Conservation (phyloP, 2,113 vertebrate species). For the Prietella phreatophila region DNA sequence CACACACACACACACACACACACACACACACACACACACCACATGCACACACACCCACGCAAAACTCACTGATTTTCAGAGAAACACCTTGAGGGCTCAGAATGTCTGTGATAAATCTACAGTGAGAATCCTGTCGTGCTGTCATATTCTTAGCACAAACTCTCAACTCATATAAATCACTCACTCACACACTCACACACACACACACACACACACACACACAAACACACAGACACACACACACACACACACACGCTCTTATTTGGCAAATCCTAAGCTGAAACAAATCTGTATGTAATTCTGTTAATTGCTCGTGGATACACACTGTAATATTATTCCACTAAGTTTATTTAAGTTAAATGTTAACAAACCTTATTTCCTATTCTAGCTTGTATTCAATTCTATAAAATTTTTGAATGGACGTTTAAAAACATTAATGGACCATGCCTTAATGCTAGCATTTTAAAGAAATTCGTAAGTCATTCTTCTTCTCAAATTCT, state of each 20-base stretch:
- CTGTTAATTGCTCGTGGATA: background rate
- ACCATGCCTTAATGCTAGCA: too few relatives aligned
- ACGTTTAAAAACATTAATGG: too few relatives aligned
- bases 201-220: constrained; percentile 9
- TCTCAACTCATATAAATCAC: background rate
- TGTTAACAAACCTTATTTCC: background rate
- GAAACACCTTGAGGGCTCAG: background rate
- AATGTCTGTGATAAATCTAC: constrained; percentile 3
- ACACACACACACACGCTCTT: background rate
- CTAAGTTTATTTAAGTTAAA: background rate
- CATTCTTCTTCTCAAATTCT: too few relatives aligned
- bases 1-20: background rate
- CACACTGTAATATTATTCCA: background rate
- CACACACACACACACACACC: background rate
- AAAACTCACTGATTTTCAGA: background rate
- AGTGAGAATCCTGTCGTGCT: background rate
- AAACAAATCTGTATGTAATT: background rate
- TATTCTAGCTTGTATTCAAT: background rate
- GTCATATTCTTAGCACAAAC: background rate
- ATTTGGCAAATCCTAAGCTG: background rate
- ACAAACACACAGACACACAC: constrained; percentile 6
- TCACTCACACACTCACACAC: constrained; percentile 2
- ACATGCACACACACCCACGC: background rate
- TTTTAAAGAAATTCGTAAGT: too few relatives aligned
- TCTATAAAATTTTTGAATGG: too few relatives aligned